A percentile compares a stretch with the other conserved stretches of the same genome.
Conservation (phyloP, 2,888 invertebrate genomes). For the Oxyteleia sp. region DNA sequence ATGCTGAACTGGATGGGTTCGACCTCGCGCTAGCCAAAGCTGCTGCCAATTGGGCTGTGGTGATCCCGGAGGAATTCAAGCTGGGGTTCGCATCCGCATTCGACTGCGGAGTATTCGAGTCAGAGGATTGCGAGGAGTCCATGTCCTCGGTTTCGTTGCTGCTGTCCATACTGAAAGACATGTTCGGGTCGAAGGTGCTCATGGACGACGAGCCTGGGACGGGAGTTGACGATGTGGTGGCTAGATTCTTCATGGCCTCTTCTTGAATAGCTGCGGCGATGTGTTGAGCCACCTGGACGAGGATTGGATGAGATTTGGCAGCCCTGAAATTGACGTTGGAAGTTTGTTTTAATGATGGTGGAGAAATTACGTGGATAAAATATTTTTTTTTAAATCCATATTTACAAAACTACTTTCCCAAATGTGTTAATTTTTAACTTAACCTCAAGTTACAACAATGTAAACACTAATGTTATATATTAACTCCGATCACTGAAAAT, state of each 20-base stretch:
- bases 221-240: conserved; percentile 49
- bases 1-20: conserved; percentile 74
- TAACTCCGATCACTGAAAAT: too few species aligned
- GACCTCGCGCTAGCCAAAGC: conserved; percentile 89
- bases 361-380: too few species aligned
- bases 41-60: conserved; percentile 92
- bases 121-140: conserved; percentile 88
- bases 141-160: conserved; percentile 89
- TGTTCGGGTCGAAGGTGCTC: conserved; percentile 86
- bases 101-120: conserved; percentile 84
- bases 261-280: conserved; percentile 90
- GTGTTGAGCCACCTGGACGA: conserved; percentile 91
- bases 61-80: conserved; percentile 87
- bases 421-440: too few species aligned
- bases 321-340: too few species aligned
- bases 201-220: conserved; percentile 76
- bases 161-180: conserved; percentile 88
- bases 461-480: too few species aligned
- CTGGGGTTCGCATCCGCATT: conserved; percentile 82
- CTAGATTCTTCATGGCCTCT: conserved; percentile 83
- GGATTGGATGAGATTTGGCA: conserved; percentile 91
- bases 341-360: too few species aligned
- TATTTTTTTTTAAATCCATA: too few species aligned
- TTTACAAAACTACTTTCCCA: too few species aligned
- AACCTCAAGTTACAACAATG: too few species aligned